These are phyloP conservation scores for Phragmatobia fuliginosa DNA, from an alignment of 2,888 invertebrate species.

Conservation along the genomic window DNA sequence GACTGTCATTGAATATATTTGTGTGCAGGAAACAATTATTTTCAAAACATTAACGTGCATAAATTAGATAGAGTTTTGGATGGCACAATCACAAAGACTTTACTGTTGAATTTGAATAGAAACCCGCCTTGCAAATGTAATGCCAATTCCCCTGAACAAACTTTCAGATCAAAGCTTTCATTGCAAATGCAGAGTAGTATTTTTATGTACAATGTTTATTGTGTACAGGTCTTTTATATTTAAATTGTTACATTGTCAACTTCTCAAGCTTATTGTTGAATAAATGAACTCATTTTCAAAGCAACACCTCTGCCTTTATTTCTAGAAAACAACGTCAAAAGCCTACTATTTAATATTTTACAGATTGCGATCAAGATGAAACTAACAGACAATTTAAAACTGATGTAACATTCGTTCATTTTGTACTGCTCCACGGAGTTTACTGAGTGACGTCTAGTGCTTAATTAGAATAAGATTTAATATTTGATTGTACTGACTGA, in stretches of 20 bases:
- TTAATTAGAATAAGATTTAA: constrained; percentile 70
- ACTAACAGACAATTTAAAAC: constrained; percentile 56
- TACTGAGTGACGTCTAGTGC: constrained; percentile 67
- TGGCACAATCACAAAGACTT: background rate
- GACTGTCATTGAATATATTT: background rate
- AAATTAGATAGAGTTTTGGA: background rate
- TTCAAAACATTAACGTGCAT: background rate
- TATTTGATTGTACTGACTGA: constrained; percentile 72
- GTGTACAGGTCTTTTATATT: too few relatives aligned
- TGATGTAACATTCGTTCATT: constrained; percentile 53
- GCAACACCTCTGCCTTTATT: background rate
- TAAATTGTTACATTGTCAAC: too few relatives aligned
- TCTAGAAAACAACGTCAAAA: constrained; percentile 21
- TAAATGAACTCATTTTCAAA: background rate
- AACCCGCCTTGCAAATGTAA: too few relatives aligned
- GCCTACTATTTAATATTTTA: constrained; percentile 41
- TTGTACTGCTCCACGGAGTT: constrained; percentile 61
- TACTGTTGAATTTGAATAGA: background rate
- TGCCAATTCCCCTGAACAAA: background rate
- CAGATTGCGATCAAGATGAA: constrained; percentile 45
- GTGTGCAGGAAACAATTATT: too few relatives aligned
- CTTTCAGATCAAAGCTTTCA: background rate
- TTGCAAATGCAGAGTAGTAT: too few relatives aligned
- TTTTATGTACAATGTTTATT: too few relatives aligned
- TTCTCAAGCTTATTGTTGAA: too few relatives aligned